Percentiles rank a stretch among this genome's conserved stretches.
phyloP scores from a whole-genome alignment of 1,140 invertebrate genomes.

The Drosophila varians region DNA sequence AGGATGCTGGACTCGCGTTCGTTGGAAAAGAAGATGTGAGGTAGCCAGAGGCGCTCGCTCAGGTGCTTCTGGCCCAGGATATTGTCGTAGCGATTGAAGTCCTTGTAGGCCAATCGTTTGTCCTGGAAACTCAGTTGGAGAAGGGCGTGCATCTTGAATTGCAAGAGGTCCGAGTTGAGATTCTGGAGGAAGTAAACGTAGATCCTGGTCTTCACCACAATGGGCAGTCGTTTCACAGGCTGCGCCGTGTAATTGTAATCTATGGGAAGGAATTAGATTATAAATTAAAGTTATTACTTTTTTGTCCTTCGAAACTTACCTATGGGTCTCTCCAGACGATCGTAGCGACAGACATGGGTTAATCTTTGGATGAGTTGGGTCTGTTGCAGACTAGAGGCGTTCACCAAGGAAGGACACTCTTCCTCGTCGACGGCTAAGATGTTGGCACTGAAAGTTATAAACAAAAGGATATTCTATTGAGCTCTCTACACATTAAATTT shows the following conservation, averaged over 20 bases:
- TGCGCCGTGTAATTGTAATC: constrained; percentile 44
- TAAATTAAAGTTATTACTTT: not conserved
- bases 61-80: constrained; percentile 89
- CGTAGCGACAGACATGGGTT: constrained; percentile 79
- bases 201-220: constrained; percentile 87
- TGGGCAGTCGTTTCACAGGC: constrained; percentile 82
- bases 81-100: constrained; percentile 85
- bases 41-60: constrained; percentile 90
- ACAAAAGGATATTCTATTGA: too few relatives aligned
- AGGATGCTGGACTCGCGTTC: constrained; percentile 89
- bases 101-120: constrained; percentile 87
- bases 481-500: not conserved
- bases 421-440: constrained; percentile 49
- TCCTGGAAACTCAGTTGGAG: constrained; percentile 91
- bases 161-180: constrained; percentile 90
- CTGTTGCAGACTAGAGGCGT: constrained; percentile 66
- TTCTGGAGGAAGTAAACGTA: constrained; percentile 91
- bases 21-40: constrained; percentile 91
- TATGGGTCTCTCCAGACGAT: constrained; percentile 73
- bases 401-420: constrained; percentile 62
- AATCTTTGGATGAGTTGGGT: constrained; percentile 73
- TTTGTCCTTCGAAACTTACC: constrained; percentile 19
- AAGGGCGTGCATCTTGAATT: constrained; percentile 93
- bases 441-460: constrained; percentile 28
- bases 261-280: not conserved